Evolutionary conservation across 2,113 vertebrate genomes (phyloP).

Genomic region (Ictidomys tridecemlineatus): DNA sequence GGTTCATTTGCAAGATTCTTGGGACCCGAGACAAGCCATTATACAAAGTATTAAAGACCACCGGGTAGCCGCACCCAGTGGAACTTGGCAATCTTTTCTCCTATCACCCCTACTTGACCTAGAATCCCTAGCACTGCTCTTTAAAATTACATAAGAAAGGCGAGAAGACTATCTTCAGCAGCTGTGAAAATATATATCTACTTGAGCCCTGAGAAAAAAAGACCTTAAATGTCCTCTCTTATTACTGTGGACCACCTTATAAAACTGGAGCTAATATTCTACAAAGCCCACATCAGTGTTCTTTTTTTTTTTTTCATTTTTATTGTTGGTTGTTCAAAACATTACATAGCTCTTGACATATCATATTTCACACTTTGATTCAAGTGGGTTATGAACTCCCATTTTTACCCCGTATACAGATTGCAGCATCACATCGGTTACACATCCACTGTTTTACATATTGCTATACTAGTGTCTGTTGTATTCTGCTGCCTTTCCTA

Average conservation of each 20-base stretch:
- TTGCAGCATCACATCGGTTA: no score
- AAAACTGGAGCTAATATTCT: not conserved
- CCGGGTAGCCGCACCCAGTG: not conserved
- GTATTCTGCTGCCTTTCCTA: no score
- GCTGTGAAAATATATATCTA: not conserved
- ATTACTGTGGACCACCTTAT: not conserved
- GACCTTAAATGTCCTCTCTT: not conserved
- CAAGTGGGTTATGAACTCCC: no score
- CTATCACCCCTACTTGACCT: not conserved
- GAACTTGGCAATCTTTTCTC: conserved; percentile 38
- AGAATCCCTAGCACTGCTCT: not conserved
- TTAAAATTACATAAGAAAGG: not conserved
- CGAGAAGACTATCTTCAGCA: not conserved
- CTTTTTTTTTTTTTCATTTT: not conserved
- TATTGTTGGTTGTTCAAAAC: no score
- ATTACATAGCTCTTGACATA: no score
- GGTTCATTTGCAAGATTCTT: not conserved
- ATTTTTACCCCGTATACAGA: no score
- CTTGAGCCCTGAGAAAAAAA: not conserved
- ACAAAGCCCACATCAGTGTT: not conserved
- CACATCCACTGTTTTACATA: no score
- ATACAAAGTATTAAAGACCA: conserved; percentile 8
- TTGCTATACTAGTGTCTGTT: no score
- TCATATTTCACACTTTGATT: no score
- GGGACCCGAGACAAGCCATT: not conserved